phyloP scores from a whole-genome alignment of 2,113 vertebrate genomes.

The Aythya baeri region DNA sequence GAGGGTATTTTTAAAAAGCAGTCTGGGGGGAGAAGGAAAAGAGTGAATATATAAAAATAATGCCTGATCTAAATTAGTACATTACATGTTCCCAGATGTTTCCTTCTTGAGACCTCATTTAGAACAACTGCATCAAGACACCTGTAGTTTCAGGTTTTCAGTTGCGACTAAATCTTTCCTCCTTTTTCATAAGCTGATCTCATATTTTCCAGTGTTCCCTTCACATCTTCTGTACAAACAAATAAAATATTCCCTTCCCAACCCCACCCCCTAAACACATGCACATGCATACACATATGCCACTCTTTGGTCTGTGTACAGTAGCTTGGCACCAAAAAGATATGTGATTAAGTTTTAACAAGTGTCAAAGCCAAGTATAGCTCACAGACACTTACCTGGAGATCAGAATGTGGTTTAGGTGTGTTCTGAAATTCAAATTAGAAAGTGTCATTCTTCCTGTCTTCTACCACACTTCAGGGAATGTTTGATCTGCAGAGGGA shows the following conservation, averaged over 20 bases:
- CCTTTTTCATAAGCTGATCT: background rate
- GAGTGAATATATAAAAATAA: slow-evolving; percentile 29
- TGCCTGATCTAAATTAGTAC: slow-evolving; percentile 37
- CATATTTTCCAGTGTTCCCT: slow-evolving; percentile 1
- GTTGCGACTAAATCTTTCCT: background rate
- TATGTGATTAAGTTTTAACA: slow-evolving; percentile 64
- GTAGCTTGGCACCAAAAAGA: slow-evolving; percentile 46
- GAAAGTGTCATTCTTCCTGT: slow-evolving; percentile 48
- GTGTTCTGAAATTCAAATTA: slow-evolving; percentile 70
- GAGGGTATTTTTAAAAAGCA: slow-evolving; percentile 1
- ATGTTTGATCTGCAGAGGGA: slow-evolving; percentile 48
- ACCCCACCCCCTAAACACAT: background rate
- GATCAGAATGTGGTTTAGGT: slow-evolving; percentile 58
- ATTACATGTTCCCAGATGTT: slow-evolving; percentile 18
- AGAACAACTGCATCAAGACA: background rate
- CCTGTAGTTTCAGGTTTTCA: background rate
- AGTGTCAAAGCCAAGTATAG: slow-evolving; percentile 49
- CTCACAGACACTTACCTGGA: slow-evolving; percentile 60
- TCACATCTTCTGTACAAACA: slow-evolving; percentile 25
- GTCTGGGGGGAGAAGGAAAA: background rate
- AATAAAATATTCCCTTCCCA: background rate
- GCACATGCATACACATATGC: background rate
- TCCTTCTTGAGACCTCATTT: background rate
- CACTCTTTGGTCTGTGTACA: background rate
- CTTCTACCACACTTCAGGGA: slow-evolving; percentile 38